Evolutionary conservation across 2,888 invertebrate genomes (phyloP), one percentile per base, ranked within the genome.

Genomic region (Mythimna pallens): DNA sequence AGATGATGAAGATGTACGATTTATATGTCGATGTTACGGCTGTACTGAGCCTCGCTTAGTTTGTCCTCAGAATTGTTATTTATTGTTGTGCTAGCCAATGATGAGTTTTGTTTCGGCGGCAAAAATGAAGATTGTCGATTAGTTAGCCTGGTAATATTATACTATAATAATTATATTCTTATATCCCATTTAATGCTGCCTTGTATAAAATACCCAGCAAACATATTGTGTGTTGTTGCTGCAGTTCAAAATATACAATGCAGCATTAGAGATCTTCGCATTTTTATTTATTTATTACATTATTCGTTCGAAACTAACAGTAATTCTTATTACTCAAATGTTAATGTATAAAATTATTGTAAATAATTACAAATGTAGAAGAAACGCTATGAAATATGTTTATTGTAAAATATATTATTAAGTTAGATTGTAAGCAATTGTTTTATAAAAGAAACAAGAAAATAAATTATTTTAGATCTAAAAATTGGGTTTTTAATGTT

Each of bases 391-490:
- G 89, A 88, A 88, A 91, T 89, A 92, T 91, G 92, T 93, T 94
- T 92, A 94, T 90, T 95, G 94, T 95, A 94, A 91, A 93, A 90
- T 87, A 90, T 87, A 90, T 85, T 83, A 87, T 70, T 93, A 92
- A 93, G 86, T 92, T 93, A 89, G 81, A 77, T 84, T 86, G 67
- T 94, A 94, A 95, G 93, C 89, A 86, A 94, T 95, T 96, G 94
- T 95, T 95, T 96, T 96, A 94, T 94, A 95, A 96, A 94, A 93
- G 91, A 91, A 93, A 93, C 91, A 92, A 89, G 90, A 91, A 91
- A 95, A 95, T 95, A 96, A 95, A 96, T 94, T 96, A 96, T 96
- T 96, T 96, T 96, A 96, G 95, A 95, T 93, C 92, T 93, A 94
- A 59, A 34, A 40, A 34, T 34, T 47, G 55, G 54, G 67, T 82